These are phyloP conservation scores for Spilarctia lutea DNA, from an alignment of 2,888 invertebrate genomes.

Conservation along the genomic window DNA sequence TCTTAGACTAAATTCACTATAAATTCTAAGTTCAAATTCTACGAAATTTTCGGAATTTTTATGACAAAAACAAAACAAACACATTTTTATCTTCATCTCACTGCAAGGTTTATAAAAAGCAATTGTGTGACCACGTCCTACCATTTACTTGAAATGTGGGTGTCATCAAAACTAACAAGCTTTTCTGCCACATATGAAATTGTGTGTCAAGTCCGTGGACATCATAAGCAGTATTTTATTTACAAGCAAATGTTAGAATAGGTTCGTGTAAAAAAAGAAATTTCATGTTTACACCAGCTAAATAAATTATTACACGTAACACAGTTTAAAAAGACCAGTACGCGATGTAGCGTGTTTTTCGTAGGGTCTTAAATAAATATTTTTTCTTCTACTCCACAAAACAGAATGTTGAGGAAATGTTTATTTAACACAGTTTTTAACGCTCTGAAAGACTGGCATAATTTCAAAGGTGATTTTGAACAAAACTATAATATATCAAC, in stretches of 20 bases:
- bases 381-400: neutral
- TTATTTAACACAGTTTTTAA: neutral
- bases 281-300: neutral
- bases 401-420: neutral
- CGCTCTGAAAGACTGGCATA: neutral
- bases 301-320: neutral
- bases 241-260: neutral
- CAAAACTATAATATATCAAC: neutral
- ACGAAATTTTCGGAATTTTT: neutral
- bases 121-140: neutral
- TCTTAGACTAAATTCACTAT: neutral
- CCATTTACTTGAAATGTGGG: neutral
- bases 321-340: neutral
- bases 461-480: neutral
- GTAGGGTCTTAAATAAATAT: neutral
- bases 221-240: neutral
- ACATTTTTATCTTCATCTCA: neutral
- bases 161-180: constrained; percentile 4
- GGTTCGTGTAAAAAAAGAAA: neutral
- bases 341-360: neutral
- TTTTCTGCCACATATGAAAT: neutral
- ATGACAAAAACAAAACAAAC: neutral
- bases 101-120: neutral
- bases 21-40: neutral
- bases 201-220: neutral